phyloP scores from a whole-genome alignment of 92 coral and sea anemone species.

The Metridium senile region DNA sequence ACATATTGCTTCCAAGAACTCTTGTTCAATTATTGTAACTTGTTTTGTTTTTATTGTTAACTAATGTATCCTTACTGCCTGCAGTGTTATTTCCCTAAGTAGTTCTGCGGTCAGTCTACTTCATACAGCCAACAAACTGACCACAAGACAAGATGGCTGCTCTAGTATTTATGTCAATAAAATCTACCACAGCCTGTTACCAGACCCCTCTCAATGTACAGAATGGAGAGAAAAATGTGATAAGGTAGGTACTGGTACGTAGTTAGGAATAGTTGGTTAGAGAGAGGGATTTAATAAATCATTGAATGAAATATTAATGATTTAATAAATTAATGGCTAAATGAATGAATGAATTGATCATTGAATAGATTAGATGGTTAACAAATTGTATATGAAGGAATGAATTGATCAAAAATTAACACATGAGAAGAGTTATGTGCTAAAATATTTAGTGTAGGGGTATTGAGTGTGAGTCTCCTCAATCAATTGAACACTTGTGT shows the following conservation, averaged over 20 bases:
- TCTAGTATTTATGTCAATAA: background rate
- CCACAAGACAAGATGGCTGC: background rate
- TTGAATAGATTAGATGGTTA: too few relatives aligned
- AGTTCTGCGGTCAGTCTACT: slow-evolving; percentile 11
- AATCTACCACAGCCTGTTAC: slow-evolving; percentile 17
- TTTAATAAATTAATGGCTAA: background rate
- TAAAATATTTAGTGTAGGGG: too few relatives aligned
- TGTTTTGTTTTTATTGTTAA: too few relatives aligned
- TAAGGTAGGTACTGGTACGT: background rate
- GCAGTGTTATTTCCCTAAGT: background rate
- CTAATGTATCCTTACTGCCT: background rate
- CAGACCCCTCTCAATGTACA: slow-evolving; percentile 20
- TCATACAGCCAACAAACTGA: slow-evolving; percentile 7
- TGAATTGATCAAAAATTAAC: too few relatives aligned
- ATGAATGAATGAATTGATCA: slow-evolving; percentile 14
- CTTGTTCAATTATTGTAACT: too few relatives aligned
- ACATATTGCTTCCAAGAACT: too few relatives aligned
- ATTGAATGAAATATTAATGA: background rate
- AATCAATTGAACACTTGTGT: too few relatives aligned
- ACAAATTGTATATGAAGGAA: too few relatives aligned
- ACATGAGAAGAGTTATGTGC: too few relatives aligned
- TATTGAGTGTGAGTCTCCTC: too few relatives aligned
- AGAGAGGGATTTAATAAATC: background rate
- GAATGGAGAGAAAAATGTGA: slow-evolving; percentile 26
- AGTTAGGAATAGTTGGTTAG: too few relatives aligned